Evolutionary conservation across 92 coral and sea anemone genomes (phyloP).

Genomic region (Ricordea florida): DNA sequence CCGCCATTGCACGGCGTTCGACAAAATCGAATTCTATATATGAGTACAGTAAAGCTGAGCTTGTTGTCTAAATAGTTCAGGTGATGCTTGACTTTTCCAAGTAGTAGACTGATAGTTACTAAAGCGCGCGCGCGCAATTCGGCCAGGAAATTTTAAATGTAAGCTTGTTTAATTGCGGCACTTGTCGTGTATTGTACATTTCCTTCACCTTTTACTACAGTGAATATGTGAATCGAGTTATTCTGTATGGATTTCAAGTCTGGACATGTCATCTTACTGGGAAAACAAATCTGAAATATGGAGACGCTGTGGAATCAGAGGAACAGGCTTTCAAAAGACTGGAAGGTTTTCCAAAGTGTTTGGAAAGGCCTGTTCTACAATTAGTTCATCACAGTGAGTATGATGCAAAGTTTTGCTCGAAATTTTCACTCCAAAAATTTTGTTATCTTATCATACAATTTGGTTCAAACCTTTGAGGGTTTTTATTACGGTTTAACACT

Average conservation of each 20-base stretch:
- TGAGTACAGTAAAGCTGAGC: too few relatives aligned
- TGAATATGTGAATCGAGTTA: slow-evolving; percentile 83
- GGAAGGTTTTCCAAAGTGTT: slow-evolving; percentile 71
- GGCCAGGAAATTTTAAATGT: too few relatives aligned
- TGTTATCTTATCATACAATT: too few relatives aligned
- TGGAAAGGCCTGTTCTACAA: slow-evolving; percentile 64
- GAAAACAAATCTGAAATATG: slow-evolving; percentile 63
- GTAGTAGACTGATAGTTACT: too few relatives aligned
- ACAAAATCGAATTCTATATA: too few relatives aligned
- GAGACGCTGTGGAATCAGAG: slow-evolving; percentile 78
- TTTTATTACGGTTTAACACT: too few relatives aligned
- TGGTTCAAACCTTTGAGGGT: too few relatives aligned
- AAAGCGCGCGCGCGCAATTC: too few relatives aligned
- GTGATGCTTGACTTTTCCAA: too few relatives aligned
- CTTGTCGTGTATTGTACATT: not conserved
- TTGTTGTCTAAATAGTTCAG: too few relatives aligned
- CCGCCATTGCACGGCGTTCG: too few relatives aligned
- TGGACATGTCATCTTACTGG: slow-evolving; percentile 91
- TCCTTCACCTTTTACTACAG: slow-evolving; percentile 54
- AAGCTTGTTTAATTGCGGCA: too few relatives aligned
- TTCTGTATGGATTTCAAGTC: slow-evolving; percentile 85
- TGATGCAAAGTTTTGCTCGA: not conserved
- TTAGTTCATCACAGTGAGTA: slow-evolving; percentile 87
- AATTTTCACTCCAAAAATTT: not conserved
- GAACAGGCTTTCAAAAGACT: slow-evolving; percentile 58